phyloP scores from a whole-genome alignment of 2,888 invertebrate species.

The Torymus auratus region DNA sequence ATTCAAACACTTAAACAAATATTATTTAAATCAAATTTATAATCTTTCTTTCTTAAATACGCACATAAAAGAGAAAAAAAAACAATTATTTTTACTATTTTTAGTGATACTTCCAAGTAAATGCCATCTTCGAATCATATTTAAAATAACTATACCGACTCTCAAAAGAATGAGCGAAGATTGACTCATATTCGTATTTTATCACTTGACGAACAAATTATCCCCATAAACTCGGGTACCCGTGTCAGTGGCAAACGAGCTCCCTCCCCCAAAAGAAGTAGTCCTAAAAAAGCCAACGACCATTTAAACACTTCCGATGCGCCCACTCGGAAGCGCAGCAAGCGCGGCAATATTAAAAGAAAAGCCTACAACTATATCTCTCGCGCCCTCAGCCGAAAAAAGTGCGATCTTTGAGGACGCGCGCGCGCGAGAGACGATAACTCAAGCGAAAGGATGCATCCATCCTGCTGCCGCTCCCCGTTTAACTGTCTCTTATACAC shows the following conservation, averaged over 20 bases:
- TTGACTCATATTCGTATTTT: too few species aligned
- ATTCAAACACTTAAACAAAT: too few species aligned
- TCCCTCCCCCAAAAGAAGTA: neutral
- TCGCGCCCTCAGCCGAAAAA: constrained; percentile 16
- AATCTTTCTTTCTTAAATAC: too few species aligned
- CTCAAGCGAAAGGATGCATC: constrained; percentile 75
- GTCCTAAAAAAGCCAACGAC: constrained; percentile 23
- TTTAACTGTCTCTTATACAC: constrained; percentile 39
- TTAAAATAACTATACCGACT: neutral
- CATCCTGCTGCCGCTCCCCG: constrained; percentile 65
- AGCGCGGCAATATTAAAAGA: too few species aligned
- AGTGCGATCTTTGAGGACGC: constrained; percentile 48
- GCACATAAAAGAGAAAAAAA: too few species aligned
- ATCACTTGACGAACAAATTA: neutral
- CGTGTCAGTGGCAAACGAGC: constrained; percentile 17
- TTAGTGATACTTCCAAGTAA: too few species aligned
- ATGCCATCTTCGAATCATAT: too few species aligned
- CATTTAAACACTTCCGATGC: constrained; percentile 35
- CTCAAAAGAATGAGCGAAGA: neutral
- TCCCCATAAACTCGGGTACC: neutral
- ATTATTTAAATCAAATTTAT: too few species aligned
- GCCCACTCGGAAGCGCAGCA: constrained; percentile 17
- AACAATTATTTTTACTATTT: too few species aligned
- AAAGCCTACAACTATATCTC: too few species aligned
- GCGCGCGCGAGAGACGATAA: constrained; percentile 66